These are phyloP conservation scores for Grantiella picta DNA, from an alignment of 2,113 vertebrate genomes.

Conservation along the genomic window DNA sequence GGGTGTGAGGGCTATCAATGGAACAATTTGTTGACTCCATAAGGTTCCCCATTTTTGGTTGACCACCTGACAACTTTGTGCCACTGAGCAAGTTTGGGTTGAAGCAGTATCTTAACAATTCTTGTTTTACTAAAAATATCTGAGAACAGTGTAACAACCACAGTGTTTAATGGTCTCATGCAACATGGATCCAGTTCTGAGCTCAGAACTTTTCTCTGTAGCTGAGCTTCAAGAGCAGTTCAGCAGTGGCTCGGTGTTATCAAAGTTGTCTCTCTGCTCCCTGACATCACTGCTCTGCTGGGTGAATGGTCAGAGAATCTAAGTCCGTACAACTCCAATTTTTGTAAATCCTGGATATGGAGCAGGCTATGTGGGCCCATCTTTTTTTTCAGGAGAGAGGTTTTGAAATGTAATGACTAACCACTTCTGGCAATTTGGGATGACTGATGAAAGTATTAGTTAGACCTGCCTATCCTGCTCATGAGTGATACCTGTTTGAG, in stretches of 20 bases:
- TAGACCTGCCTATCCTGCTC: not conserved
- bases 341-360: not conserved
- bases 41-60: not conserved
- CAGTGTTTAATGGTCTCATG: not conserved
- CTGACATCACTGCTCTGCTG: not conserved
- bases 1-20: not conserved
- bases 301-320: not conserved
- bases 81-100: not conserved
- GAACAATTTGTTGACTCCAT: not conserved
- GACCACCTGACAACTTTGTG: not conserved
- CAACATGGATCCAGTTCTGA: not conserved
- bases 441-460: not conserved
- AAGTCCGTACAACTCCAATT: not conserved
- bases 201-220: not conserved
- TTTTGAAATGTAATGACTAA: not conserved
- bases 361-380: too few relatives aligned
- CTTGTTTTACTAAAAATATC: not conserved
- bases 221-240: not conserved
- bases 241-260: accelerated
- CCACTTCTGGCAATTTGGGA: not conserved
- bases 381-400: not conserved
- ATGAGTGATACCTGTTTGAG: not conserved
- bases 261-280: not conserved
- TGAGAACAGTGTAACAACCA: not conserved
- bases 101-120: not conserved